phyloP scores from a whole-genome alignment of 2,113 vertebrate genomes.

The Sinocyclocheilus rhinocerous region DNA sequence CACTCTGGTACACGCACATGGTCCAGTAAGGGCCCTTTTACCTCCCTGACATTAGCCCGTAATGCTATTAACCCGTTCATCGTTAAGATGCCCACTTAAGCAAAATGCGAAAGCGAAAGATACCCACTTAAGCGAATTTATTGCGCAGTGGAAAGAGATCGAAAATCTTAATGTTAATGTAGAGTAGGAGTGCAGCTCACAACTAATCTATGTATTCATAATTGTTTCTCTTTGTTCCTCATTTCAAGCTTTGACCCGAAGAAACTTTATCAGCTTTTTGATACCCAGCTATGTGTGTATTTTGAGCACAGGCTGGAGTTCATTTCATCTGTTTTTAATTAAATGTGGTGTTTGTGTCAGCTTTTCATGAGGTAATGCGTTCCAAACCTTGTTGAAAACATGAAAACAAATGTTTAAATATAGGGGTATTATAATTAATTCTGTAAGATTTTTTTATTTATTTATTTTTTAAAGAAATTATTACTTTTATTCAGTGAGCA shows the following conservation, averaged over 20 bases:
- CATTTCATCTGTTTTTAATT: background rate
- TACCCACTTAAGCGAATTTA: conserved; percentile 75
- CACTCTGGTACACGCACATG: background rate
- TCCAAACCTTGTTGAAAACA: background rate
- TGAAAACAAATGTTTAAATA: background rate
- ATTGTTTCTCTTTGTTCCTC: background rate
- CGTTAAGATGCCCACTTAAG: conserved; percentile 71
- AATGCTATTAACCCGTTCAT: conserved; percentile 76
- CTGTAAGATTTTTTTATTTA: background rate
- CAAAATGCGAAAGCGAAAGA: conserved; percentile 72
- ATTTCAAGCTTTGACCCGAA: background rate
- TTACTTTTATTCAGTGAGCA: background rate
- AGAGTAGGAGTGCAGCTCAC: conserved; percentile 66
- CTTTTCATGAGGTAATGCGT: background rate
- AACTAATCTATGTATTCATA: conserved; percentile 55
- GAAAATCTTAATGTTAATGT: conserved; percentile 74
- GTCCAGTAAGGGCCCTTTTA: conserved; percentile 19
- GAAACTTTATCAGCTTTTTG: background rate
- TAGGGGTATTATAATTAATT: background rate
- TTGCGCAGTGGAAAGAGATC: conserved; percentile 71
- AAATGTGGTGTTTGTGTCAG: background rate
- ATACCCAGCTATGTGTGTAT: background rate
- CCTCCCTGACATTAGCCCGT: conserved; percentile 53
- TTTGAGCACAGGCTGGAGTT: background rate
- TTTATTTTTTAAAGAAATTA: background rate